phyloP scores from a whole-genome alignment of 2,797 vertebrate species.

The Schizopygopsis malacanthus region DNA sequence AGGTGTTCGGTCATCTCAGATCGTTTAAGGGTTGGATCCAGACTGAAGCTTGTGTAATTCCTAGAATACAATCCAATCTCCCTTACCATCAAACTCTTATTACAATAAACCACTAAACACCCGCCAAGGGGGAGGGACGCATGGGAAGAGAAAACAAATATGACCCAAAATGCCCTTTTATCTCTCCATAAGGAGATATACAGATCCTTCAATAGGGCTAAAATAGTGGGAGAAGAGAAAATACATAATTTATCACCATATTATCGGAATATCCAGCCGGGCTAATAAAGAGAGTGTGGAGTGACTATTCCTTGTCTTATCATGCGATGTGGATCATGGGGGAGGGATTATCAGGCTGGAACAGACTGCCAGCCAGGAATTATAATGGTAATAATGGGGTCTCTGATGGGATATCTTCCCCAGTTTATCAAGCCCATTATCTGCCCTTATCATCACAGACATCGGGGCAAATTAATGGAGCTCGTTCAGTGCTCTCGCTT shows the following conservation, averaged over 20 bases:
- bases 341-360: slow-evolving; percentile 88
- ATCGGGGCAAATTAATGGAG: slow-evolving; percentile 95
- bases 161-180: slow-evolving; percentile 55
- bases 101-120: slow-evolving; percentile 56
- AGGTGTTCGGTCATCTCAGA: too few species aligned
- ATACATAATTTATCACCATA: slow-evolving; percentile 93
- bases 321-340: slow-evolving; percentile 83
- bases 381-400: slow-evolving; percentile 94
- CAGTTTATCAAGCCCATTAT: slow-evolving; percentile 90
- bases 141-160: slow-evolving; percentile 27
- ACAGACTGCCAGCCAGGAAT: slow-evolving; percentile 91
- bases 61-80: slow-evolving; percentile 32
- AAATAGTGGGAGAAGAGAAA: slow-evolving; percentile 69
- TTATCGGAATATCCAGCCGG: slow-evolving; percentile 93
- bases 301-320: slow-evolving; percentile 93
- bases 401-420: slow-evolving; percentile 92
- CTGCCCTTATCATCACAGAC: slow-evolving; percentile 89
- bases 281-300: slow-evolving; percentile 91
- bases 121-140: not conserved
- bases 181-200: slow-evolving; percentile 45
- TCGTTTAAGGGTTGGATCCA: too few species aligned
- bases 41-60: too few species aligned
- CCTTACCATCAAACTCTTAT: slow-evolving; percentile 57
- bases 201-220: slow-evolving; percentile 36
- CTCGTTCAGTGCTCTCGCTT: slow-evolving; percentile 89